Base-by-base conservation (phyloP, 1,140 invertebrate species). In the Neodiprion lecontei region DNA sequence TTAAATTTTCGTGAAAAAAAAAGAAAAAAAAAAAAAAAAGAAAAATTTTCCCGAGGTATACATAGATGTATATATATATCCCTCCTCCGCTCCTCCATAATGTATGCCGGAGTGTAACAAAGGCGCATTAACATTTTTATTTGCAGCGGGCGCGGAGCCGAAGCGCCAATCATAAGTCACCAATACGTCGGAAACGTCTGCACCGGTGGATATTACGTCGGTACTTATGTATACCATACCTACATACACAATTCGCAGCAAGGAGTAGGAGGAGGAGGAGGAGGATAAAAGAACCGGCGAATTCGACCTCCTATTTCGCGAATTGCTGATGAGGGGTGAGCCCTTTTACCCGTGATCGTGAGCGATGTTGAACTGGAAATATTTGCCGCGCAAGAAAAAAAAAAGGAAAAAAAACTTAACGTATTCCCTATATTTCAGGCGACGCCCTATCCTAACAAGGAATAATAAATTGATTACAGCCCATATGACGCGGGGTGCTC, bases 81-180 rank as follows among this genome's bases (percentile, higher is more conserved):
- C 9, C 53, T 61, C 9, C n/a, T 61, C 53, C 53, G n/a, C 5
- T 11, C 5, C 40, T 21, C 67, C 21, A 21, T 69, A 69, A 69
- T 69, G 67, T 69, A 69, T 69, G 11, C 67, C 67, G 14, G 14
- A 7, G n/a, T 12, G n/a, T 69, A 69, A 69, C 67, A 69, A 69
- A 69, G 67, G 67, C 4, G 23, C 67, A 69, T 69, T 69, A 69
- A 69, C 67, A 69, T 69, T 69, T 69, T 23, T 69, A 69, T 69
- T 69, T 69, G 67, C 67, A 12, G 12, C 28, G 28, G 28, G 28
- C 28, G 28, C 2, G 28, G 28, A 40, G 28, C 28, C 28, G 67
- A 69, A 47, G 67, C 67, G 67, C 67, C 67, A 69, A 69, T 69
- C 67, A 69, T 69, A 69, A 69, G 67, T 69, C 67, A 69, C 67